These are phyloP conservation scores for Choreutis nemorana DNA, from an alignment of 2,888 invertebrate species.

Conservation along the genomic window DNA sequence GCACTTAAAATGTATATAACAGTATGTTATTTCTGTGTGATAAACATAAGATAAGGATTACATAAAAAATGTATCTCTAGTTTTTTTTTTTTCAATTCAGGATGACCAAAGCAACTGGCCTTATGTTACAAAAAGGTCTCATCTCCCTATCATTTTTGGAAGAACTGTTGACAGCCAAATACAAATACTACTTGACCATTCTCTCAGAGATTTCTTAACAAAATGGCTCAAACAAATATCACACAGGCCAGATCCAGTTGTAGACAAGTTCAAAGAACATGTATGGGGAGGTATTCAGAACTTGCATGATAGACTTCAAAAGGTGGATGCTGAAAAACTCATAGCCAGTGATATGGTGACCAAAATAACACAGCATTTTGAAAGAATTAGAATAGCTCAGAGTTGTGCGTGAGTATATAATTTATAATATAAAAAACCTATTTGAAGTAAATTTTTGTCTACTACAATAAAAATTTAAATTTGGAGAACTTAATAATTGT, in stretches of 20 bases:
- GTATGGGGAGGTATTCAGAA: conserved; percentile 81
- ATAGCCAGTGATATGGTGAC: conserved; percentile 84
- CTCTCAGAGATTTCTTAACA: conserved; percentile 80
- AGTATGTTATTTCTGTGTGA: too few relatives aligned
- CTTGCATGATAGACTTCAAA: conserved; percentile 74
- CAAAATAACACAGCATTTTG: conserved; percentile 85
- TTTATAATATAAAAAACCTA: conserved; percentile 1
- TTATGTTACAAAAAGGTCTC: conserved; percentile 44
- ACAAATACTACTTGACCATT: conserved; percentile 82
- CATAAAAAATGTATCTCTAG: neutral
- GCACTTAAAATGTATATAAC: too few relatives aligned
- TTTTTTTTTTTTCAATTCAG: conserved; percentile 17
- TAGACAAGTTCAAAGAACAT: conserved; percentile 77
- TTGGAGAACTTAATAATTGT: too few relatives aligned
- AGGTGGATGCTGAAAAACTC: conserved; percentile 83
- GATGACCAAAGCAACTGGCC: conserved; percentile 51
- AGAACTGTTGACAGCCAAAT: conserved; percentile 84
- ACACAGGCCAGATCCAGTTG: conserved; percentile 70
- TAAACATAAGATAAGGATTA: neutral
- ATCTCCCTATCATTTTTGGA: conserved; percentile 82
- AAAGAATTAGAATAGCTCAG: conserved; percentile 81
- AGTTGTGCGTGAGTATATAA: conserved; percentile 72
- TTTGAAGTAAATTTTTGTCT: too few relatives aligned
- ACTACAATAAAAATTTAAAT: too few relatives aligned
- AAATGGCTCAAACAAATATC: conserved; percentile 78